Evolutionary conservation across 2,797 vertebrate species (phyloP).

Genomic region (Serranus cabrilla): DNA sequence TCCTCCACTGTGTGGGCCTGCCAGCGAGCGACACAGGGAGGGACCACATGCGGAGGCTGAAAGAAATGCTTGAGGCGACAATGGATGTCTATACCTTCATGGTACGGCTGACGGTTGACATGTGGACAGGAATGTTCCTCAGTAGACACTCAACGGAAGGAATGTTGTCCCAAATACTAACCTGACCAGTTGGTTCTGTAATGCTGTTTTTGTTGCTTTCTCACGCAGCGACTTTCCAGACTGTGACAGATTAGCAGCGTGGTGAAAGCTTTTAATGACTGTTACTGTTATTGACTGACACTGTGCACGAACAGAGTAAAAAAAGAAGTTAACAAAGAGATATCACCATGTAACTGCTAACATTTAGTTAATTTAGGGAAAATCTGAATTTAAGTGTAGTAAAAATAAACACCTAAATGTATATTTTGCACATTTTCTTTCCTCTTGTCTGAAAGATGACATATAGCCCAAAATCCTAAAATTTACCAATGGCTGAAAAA

Average conservation of each 20-base stretch:
- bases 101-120: conserved; percentile 60
- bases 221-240: not conserved
- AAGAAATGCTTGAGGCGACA: conserved; percentile 72
- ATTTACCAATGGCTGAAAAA: too few relatives aligned
- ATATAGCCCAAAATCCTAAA: too few relatives aligned
- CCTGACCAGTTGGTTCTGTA: conserved; percentile 15
- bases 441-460: too few relatives aligned
- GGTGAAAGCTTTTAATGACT: not conserved
- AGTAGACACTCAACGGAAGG: not conserved
- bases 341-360: too few relatives aligned
- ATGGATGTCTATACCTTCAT: conserved; percentile 85
- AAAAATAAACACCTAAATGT: too few relatives aligned
- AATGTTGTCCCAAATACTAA: conserved; percentile 16
- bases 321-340: too few relatives aligned
- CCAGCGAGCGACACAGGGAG: conserved; percentile 50
- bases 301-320: too few relatives aligned
- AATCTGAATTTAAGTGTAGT: too few relatives aligned
- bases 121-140: not conserved
- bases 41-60: conserved; percentile 76
- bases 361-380: too few relatives aligned
- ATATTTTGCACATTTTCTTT: too few relatives aligned
- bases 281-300: not conserved
- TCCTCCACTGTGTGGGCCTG: conserved; percentile 82
- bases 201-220: not conserved
- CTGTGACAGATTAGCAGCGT: too few relatives aligned